These are phyloP conservation scores for Eidolon dupreanum DNA, from an alignment of 2,797 vertebrate species.

Conservation along the genomic window DNA sequence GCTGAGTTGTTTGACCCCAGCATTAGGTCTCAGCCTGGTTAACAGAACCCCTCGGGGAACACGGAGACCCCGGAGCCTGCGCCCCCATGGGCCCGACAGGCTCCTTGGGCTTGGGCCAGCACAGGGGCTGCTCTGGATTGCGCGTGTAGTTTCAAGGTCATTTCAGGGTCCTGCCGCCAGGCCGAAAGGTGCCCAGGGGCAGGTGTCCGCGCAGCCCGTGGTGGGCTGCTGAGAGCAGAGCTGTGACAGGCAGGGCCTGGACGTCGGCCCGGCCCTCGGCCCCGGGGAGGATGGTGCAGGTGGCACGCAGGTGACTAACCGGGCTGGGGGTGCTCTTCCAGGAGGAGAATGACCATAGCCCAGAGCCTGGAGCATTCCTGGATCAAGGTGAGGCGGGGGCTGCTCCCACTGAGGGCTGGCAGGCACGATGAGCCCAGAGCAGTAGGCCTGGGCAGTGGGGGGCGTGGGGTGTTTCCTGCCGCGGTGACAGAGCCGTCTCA, in stretches of 20 bases:
- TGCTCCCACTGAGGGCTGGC: neutral
- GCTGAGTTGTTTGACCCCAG: neutral
- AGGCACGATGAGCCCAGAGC: neutral
- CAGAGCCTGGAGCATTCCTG: conserved; percentile 97
- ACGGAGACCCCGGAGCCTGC: neutral
- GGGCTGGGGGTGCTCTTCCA: conserved; percentile 71
- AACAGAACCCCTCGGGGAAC: neutral
- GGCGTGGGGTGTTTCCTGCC: neutral
- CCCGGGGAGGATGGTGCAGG: fast-evolving
- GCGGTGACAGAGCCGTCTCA: fast-evolving
- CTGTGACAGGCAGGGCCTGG: neutral
- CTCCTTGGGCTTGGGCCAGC: neutral
- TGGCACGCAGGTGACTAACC: neutral
- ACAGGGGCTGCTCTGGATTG: neutral
- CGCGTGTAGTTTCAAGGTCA: neutral
- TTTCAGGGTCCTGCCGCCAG: neutral
- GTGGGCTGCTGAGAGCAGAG: neutral
- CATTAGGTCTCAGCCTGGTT: neutral
- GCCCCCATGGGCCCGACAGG: neutral
- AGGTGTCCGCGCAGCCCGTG: neutral
- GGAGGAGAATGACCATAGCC: conserved; percentile 97
- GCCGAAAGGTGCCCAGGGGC: neutral
- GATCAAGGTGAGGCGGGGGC: conserved; percentile 93
- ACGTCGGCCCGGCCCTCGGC: neutral
- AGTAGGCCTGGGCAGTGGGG: neutral